Base-by-base conservation (phyloP, 2,888 invertebrate genomes). In the Arge pagana region DNA sequence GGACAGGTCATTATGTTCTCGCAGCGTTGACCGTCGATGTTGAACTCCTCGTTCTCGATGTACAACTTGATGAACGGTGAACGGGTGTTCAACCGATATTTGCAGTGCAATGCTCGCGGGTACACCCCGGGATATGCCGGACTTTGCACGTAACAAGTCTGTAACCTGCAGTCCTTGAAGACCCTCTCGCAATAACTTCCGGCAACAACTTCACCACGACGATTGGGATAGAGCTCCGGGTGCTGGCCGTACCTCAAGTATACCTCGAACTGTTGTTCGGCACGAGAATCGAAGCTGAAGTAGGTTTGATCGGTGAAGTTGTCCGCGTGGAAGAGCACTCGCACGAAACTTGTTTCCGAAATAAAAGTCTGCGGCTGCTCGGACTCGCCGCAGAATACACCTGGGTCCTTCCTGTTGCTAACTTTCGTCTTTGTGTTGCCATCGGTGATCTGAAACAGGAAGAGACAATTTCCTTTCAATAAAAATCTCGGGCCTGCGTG, bases 1-100 rank as follows among this genome's bases (percentile, higher is more conserved):
- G 94, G 94, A 69, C 94, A 95, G 1, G 93, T 92, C 90, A 95
- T 93, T 64, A 94, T 91, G 76, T 94, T 94, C 78, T 95, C 94
- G 72, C 94, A 94, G 50, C 94, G 83, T 70, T 94, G 93, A 1
- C 94, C 94, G 66, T 94, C 94, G 64, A 94, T 92, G 74, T 94
- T 93, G 79, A 94, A 94, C 76, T 93, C 93, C 74, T 93, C 93
- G 75, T 93, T 93, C 76, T 93, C 93, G 67, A 93, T 90, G 79
- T 93, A 92, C 63, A 93, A 81, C 78, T 92, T 92, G 73, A 93
- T 93, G 80, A 91, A 93, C 16, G 93, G 92, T 68, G 90, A 83
- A 33, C 92, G 81, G 3, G 93, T 93, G 80, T 93, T 93, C 48
- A 95, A 83, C 68, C 90, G 89, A 76, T 94, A 95, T 71, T 91